These are phyloP conservation scores for Parnassius mnemosyne DNA, from an alignment of 2,888 invertebrate species.

Conservation along the genomic window DNA sequence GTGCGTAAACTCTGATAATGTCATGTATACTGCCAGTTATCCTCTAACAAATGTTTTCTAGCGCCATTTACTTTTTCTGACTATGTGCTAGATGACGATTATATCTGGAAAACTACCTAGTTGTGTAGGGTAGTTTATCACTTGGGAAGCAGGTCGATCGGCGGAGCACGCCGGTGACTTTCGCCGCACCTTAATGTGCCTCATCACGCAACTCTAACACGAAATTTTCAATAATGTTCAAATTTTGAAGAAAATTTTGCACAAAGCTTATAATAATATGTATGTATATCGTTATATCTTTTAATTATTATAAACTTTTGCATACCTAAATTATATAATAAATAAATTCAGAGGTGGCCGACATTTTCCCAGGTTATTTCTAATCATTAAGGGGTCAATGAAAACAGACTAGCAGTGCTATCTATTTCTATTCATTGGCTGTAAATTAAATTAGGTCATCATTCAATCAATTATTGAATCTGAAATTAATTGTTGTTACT, in stretches of 20 bases:
- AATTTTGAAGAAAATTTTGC: conserved; percentile 45
- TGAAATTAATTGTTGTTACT: no score
- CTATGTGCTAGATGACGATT: conserved; percentile 25
- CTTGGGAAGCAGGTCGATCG: conserved; percentile 57
- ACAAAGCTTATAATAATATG: conserved; percentile 7
- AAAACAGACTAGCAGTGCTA: no score
- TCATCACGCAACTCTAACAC: conserved; percentile 64
- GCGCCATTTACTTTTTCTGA: conserved; percentile 16
- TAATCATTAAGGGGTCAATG: no score
- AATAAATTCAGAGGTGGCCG: no score
- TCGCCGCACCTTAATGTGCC: conserved; percentile 60
- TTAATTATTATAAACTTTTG: no score
- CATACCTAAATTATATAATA: no score
- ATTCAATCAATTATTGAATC: no score
- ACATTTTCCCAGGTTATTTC: no score
- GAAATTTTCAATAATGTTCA: conserved; percentile 27
- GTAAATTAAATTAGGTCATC: no score
- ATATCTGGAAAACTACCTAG: conserved; percentile 27
- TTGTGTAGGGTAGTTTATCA: conserved; percentile 54
- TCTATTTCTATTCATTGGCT: no score
- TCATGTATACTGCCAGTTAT: not conserved
- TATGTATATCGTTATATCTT: no score
- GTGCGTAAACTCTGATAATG: no score
- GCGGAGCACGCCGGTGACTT: conserved; percentile 54
- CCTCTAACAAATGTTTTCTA: not conserved